phyloP scores from a whole-genome alignment of 2,888 invertebrate species.

The Synanthedon tipuliformis region DNA sequence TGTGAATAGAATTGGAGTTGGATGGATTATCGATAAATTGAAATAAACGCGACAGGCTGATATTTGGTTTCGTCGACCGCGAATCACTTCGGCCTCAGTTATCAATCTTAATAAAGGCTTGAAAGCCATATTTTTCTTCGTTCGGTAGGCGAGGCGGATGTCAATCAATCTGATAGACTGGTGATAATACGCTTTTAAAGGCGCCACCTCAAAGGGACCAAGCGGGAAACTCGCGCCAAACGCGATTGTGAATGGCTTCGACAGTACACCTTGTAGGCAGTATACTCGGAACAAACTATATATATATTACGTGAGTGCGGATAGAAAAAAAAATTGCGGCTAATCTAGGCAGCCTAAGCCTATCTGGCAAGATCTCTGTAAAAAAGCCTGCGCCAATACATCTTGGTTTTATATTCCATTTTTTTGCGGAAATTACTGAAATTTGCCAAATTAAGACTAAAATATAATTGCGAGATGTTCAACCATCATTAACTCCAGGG shows the following conservation, averaged over 20 bases:
- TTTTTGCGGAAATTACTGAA: too few species aligned
- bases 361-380: too few species aligned
- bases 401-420: too few species aligned
- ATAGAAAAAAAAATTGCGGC: too few species aligned
- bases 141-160: constrained; percentile 31
- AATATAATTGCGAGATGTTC: too few species aligned
- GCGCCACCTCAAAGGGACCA: constrained; percentile 3
- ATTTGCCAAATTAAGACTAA: too few species aligned
- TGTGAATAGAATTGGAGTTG: neutral
- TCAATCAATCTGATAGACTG: constrained; percentile 50
- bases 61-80: constrained; percentile 15
- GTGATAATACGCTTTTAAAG: constrained; percentile 26
- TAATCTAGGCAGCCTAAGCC: too few species aligned
- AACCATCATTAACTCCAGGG: too few species aligned
- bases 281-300: too few species aligned
- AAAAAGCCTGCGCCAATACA: too few species aligned
- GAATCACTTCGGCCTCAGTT: constrained; percentile 17
- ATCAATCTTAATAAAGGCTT: constrained; percentile 61
- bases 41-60: constrained; percentile 18
- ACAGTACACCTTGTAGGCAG: too few species aligned
- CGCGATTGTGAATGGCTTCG: neutral
- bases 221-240: neutral
- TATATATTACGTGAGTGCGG: too few species aligned
- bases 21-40: constrained; percentile 9
- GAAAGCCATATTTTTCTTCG: constrained; percentile 58